These are phyloP conservation scores for Cheumatopsyche charites DNA, from an alignment of 1,140 invertebrate genomes.

Conservation along the genomic window DNA sequence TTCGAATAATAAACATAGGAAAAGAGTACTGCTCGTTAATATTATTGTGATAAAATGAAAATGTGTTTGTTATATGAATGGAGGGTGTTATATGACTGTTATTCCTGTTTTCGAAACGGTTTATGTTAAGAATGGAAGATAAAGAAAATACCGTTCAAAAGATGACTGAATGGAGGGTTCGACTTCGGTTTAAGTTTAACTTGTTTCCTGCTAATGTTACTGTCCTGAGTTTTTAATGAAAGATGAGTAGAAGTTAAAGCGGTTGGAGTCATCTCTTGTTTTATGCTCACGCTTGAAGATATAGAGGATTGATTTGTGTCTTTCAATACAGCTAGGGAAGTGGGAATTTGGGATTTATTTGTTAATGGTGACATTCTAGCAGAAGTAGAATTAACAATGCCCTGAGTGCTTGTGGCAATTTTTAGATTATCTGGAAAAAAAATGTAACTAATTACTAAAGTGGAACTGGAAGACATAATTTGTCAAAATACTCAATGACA, in stretches of 20 bases:
- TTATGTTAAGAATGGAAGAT: too few relatives aligned
- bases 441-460: slow-evolving; percentile 10
- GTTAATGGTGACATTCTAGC: slow-evolving; percentile 38
- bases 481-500: slow-evolving; percentile 3
- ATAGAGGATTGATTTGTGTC: slow-evolving; percentile 33
- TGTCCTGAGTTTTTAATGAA: slow-evolving; percentile 23
- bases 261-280: slow-evolving; percentile 27
- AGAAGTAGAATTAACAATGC: slow-evolving; percentile 29
- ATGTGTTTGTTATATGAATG: too few relatives aligned
- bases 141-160: slow-evolving; percentile 25
- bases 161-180: neutral
- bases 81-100: too few relatives aligned
- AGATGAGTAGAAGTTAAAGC: slow-evolving; percentile 26
- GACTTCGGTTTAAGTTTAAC: slow-evolving; percentile 27
- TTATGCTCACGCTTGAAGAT: slow-evolving; percentile 26
- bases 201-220: slow-evolving; percentile 23
- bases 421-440: slow-evolving; percentile 29
- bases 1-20: too few relatives aligned
- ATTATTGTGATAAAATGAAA: too few relatives aligned
- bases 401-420: slow-evolving; percentile 38
- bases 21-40: too few relatives aligned
- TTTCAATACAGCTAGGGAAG: slow-evolving; percentile 30
- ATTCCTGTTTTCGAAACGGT: too few relatives aligned
- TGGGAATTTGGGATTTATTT: slow-evolving; percentile 24
- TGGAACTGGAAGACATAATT: neutral